phyloP scores from a whole-genome alignment of 2,113 vertebrate genomes.

The Triplophysa dalaica region DNA sequence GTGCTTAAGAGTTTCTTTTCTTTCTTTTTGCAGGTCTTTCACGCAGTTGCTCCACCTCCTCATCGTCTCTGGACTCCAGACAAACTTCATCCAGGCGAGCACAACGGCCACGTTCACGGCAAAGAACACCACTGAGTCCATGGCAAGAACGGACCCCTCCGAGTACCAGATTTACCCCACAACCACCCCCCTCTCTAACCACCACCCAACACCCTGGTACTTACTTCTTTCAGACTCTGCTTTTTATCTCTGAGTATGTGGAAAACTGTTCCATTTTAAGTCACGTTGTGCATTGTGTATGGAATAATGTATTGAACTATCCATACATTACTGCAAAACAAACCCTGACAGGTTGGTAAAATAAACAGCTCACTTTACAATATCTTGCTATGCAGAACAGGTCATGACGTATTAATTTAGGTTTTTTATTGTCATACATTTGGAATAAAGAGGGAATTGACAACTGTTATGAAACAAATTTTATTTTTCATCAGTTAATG shows the following conservation, averaged over 20 bases:
- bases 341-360: too few species aligned
- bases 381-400: too few species aligned
- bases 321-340: too few species aligned
- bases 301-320: too few species aligned
- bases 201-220: constrained; percentile 56
- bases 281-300: not conserved
- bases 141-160: constrained; percentile 56
- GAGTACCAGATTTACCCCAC: constrained; percentile 55
- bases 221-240: not conserved
- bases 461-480: too few species aligned
- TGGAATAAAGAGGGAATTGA: too few species aligned
- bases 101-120: constrained; percentile 66
- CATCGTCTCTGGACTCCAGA: constrained; percentile 84
- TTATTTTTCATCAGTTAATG: constrained; percentile 38
- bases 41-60: constrained; percentile 85
- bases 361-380: too few species aligned
- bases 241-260: not conserved
- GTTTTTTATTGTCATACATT: not conserved
- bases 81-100: constrained; percentile 57
- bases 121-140: constrained; percentile 68
- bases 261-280: not conserved
- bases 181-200: constrained; percentile 67
- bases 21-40: constrained; percentile 63
- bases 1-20: not conserved
- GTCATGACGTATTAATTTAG: too few species aligned